phyloP scores from a whole-genome alignment of 1,140 invertebrate species.

The Cepaea nemoralis region DNA sequence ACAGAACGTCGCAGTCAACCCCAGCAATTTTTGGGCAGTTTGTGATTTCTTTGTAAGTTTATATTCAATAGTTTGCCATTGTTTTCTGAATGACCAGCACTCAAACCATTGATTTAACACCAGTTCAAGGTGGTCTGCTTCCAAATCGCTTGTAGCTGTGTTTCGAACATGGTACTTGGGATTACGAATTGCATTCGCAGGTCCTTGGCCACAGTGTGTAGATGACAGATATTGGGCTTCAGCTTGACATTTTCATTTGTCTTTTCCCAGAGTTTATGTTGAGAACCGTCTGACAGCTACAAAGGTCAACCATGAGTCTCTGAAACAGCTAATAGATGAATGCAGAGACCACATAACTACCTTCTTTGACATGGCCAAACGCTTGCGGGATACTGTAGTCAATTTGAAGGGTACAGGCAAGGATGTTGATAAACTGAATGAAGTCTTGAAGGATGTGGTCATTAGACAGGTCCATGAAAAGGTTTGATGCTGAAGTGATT shows the following conservation, averaged over 20 bases:
- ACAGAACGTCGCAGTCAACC: too few relatives aligned
- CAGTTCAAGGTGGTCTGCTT: too few relatives aligned
- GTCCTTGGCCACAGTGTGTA: too few relatives aligned
- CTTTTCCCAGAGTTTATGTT: conserved; percentile 19
- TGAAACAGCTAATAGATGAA: conserved; percentile 33
- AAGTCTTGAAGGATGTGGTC: background rate
- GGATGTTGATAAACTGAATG: background rate
- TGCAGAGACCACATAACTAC: background rate
- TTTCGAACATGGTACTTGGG: too few relatives aligned
- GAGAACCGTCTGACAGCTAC: conserved; percentile 17
- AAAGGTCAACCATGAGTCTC: conserved; percentile 13
- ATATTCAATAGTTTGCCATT: too few relatives aligned
- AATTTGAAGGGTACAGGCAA: background rate
- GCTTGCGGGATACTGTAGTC: background rate
- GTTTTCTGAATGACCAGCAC: too few relatives aligned
- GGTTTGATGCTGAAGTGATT: background rate
- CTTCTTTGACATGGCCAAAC: conserved; percentile 8
- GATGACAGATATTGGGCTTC: too few relatives aligned
- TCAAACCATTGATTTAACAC: too few relatives aligned
- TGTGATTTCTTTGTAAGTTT: too few relatives aligned
- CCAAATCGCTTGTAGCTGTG: too few relatives aligned
- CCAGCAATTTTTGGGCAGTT: too few relatives aligned
- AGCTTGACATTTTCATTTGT: background rate
- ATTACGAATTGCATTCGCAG: too few relatives aligned
- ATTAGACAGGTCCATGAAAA: conserved; percentile 29